These are phyloP conservation scores for Eclectus roratus DNA, from an alignment of 2,113 vertebrate species.

Conservation along the genomic window DNA sequence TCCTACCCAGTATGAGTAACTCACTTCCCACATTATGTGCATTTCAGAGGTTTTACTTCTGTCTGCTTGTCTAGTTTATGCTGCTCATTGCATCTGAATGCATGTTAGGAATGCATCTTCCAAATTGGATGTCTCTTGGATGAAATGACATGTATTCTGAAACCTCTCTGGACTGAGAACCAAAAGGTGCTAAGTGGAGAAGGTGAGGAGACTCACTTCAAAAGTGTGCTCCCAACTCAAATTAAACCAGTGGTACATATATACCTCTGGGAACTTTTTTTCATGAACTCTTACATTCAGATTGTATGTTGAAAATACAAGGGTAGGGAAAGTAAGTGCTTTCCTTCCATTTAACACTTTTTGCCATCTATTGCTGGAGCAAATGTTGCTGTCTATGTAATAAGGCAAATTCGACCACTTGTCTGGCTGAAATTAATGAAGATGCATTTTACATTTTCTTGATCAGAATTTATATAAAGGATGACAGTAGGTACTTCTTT, in stretches of 20 bases:
- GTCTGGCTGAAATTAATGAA: background rate
- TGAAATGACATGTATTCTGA: background rate
- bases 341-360: background rate
- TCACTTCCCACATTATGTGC: background rate
- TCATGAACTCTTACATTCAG: background rate
- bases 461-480: background rate
- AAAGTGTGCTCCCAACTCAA: background rate
- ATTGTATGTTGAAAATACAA: background rate
- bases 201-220: background rate
- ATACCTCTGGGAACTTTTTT: background rate
- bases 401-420: background rate
- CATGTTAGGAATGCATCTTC: background rate
- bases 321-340: background rate
- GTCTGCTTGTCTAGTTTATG: background rate
- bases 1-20: background rate
- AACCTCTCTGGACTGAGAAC: background rate
- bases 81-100: background rate
- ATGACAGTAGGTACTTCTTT: background rate
- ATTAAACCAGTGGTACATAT: background rate
- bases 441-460: background rate
- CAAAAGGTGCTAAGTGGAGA: background rate
- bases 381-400: background rate
- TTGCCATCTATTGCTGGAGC: background rate
- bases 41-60: background rate
- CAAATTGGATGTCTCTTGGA: background rate